Evolutionary conservation across 1,140 invertebrate genomes (phyloP), one percentile per base, ranked within the genome.

Genomic region (Armadillidium nasatum): DNA sequence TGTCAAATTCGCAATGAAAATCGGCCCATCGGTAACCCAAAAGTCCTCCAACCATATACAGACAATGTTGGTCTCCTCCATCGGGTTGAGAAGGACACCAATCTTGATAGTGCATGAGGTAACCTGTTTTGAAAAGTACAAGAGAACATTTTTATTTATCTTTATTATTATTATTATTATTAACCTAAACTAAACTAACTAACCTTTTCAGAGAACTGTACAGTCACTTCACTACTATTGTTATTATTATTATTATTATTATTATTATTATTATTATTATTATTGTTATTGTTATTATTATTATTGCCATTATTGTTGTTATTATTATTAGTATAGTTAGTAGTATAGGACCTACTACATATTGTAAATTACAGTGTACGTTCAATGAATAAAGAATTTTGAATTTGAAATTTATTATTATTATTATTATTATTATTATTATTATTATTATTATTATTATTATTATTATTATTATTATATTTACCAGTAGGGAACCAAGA

Each of bases 1-100:
- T 82, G 11, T 82, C 79, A 50, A 79, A 82, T n/a, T 78, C 78
- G 72, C 81, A 82, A 71, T 82, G 79, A 71, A 82, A 82, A 73
- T 82, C 81, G 11, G 81, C 81, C 81, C 81, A 82, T 72, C 81
- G 81, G 50, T 81, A 82, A 1, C 81, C 78, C 21, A 80, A 69
- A 10, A 78, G 76, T 4, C 81, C 79, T 13, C 81, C 81, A 19
- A 82, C 81, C 50, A 82, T 73, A 45, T 82, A 82, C 78, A 82
- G 81, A 73, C 81, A 82, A 75, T 82, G 81, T 70, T 82, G 81
- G 74, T 82, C 79, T 4, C 73, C 76, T 13, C 81, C 81, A 22
- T 73, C 79, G 22, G 81, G 81, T 66, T 82, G 81, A 4, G 79
- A 80, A 1, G 79, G 79, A 10, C 79, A 79, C 81, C 81, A 82